These are phyloP conservation scores for Quiscalus mexicanus DNA, from an alignment of 2,113 vertebrate species.

Conservation along the genomic window DNA sequence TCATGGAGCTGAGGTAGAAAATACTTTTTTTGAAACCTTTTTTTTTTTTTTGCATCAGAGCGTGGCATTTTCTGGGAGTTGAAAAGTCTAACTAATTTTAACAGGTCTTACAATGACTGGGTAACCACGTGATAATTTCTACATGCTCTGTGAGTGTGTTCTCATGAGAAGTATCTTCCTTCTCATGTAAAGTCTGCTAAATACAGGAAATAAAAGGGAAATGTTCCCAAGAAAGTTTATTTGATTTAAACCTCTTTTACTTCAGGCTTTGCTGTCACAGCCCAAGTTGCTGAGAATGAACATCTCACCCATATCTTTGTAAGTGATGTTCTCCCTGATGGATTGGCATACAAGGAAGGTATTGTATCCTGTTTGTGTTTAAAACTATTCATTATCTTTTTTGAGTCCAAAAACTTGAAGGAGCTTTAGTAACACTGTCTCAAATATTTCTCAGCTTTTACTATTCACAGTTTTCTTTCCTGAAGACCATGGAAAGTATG, in stretches of 20 bases:
- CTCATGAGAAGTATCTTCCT: background rate
- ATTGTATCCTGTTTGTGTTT: background rate
- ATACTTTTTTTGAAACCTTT: background rate
- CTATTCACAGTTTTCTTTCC: background rate
- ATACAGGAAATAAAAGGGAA: background rate
- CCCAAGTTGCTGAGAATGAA: conserved; percentile 81
- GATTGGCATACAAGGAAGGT: conserved; percentile 88
- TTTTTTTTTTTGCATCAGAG: background rate
- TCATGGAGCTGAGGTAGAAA: background rate
- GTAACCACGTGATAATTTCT: background rate
- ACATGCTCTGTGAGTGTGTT: background rate
- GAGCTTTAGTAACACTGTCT: background rate
- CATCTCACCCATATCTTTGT: conserved; percentile 84
- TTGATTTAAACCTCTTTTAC: background rate
- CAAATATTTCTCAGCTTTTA: conserved; percentile 1
- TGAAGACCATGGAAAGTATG: background rate
- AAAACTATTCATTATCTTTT: background rate
- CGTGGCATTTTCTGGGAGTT: background rate
- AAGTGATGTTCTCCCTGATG: conserved; percentile 87
- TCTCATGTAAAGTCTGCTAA: background rate
- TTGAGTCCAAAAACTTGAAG: background rate
- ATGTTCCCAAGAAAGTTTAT: background rate
- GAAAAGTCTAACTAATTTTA: background rate
- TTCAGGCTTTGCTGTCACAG: conserved; percentile 89
- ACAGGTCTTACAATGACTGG: background rate